Conservation (phyloP, 2,888 invertebrate genomes). For the Cephus spinipes region DNA sequence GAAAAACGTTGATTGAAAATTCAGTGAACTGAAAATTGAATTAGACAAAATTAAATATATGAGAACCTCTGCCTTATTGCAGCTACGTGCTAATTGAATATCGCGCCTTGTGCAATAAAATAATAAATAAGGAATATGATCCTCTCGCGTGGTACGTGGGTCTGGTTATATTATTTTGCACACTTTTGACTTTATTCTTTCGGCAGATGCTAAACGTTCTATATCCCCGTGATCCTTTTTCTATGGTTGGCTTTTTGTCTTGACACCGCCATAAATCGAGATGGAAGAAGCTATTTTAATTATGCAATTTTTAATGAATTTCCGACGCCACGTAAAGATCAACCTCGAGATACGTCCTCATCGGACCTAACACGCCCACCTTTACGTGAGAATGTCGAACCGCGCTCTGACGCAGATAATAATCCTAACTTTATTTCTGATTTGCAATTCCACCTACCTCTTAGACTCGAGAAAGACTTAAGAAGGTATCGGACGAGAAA, state of each 20-base stretch:
- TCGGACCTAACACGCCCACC: constrained; percentile 28
- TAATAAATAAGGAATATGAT: constrained; percentile 35
- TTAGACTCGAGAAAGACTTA: not conserved
- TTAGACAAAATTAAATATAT: not conserved
- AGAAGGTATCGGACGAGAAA: constrained; percentile 15
- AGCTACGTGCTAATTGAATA: constrained; percentile 35
- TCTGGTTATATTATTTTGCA: constrained; percentile 5
- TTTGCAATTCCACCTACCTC: constrained; percentile 26
- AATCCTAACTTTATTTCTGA: constrained; percentile 12
- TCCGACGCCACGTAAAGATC: constrained; percentile 12
- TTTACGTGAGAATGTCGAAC: constrained; percentile 8
- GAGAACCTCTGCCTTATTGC: constrained; percentile 16
- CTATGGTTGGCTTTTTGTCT: not conserved
- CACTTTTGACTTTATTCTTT: constrained; percentile 27
- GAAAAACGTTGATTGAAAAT: constrained; percentile 15
- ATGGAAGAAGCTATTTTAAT: constrained; percentile 20
- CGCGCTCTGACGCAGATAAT: not conserved
- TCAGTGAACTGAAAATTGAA: not conserved
- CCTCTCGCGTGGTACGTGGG: constrained; percentile 9
- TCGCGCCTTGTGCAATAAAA: constrained; percentile 31
- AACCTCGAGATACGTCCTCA: not conserved
- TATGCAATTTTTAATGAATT: constrained; percentile 31
- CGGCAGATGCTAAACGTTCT: constrained; percentile 32
- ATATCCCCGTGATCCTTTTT: not conserved
- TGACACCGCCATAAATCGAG: constrained; percentile 17